Evolutionary conservation across 2,113 vertebrate species (phyloP), one percentile per base, ranked within the genome.

Genomic region (Onychorhynchus coronatus): DNA sequence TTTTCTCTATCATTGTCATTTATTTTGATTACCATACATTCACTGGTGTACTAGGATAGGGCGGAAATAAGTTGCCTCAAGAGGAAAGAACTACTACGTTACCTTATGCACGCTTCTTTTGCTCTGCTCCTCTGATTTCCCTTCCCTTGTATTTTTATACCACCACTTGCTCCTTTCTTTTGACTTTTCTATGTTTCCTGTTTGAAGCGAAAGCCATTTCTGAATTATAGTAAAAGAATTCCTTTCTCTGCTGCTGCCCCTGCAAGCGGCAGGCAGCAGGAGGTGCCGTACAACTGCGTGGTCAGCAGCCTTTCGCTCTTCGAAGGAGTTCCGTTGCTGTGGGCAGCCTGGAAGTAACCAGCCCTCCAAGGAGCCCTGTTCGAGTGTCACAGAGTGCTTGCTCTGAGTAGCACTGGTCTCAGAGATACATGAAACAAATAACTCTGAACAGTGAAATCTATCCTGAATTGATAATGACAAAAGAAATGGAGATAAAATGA

Each of bases 401-500:
- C 24, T 85, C n/a, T 46, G 31, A 76, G 33, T 55, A 28, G 15
- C 68, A 53, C 3, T 72, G 30, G 49, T 90, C 30, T 86, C 35
- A 68, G 65, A 52, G 35, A 49, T 14, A 75, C 12, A 31, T 0
- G 2, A 53, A 81, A 75, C 27, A 87, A 95, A 56, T 87, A 55
- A 56, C 4, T 67, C 35, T 0, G 0, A 76, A 22, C 19, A 55
- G 22, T 58, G 73, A 67, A 79, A 88, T 53, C 23, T 61, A 1
- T 33, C 47, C 52, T 59, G 35, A 91, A 63, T 24, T 81, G 17
- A 21, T 35, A 53, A 23, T 67, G 37, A 49, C 30, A 74, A 56
- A 56, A 93, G 27, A 91, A 95, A 52, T 6, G 4, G 12, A 70
- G 30, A 71, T 86, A 87, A 72, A 95, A 71, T 75, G 4, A 76